phyloP scores from a whole-genome alignment of 2,797 vertebrate genomes.

The Crenichthys baileyi region DNA sequence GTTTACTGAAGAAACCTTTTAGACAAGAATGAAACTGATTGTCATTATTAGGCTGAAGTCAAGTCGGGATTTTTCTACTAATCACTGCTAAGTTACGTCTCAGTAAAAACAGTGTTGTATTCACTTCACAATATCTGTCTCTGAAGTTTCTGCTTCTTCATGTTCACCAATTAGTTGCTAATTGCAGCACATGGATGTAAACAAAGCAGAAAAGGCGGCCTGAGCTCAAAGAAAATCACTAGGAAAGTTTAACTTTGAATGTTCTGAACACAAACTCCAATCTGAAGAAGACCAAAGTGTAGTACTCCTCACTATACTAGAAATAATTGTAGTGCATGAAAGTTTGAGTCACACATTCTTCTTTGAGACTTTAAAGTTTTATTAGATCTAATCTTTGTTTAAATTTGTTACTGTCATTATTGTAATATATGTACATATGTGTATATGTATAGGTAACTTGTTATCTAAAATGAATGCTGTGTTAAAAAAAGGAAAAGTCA shows the following conservation, averaged over 20 bases:
- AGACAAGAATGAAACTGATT: not conserved
- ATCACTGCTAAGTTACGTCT: no score
- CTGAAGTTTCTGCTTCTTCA: not conserved
- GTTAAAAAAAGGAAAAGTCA: not conserved
- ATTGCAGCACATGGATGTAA: not conserved
- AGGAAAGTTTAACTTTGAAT: slow-evolving; percentile 1
- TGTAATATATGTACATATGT: not conserved
- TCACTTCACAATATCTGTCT: not conserved
- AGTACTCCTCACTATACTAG: not conserved
- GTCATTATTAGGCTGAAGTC: not conserved
- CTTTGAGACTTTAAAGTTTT: not conserved
- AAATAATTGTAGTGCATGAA: not conserved
- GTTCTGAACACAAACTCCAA: not conserved
- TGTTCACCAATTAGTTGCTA: slow-evolving; percentile 2
- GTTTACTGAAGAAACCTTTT: not conserved
- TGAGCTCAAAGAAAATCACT: not conserved
- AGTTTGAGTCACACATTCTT: not conserved
- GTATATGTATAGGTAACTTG: not conserved
- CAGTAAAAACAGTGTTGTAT: not conserved
- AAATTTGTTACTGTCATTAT: not conserved
- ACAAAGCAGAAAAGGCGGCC: not conserved
- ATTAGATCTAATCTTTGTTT: not conserved
- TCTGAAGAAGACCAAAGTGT: not conserved
- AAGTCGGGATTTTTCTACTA: not conserved
- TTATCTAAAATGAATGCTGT: no score